Percentiles rank a stretch among this genome's conserved stretches.
Evolutionary conservation across 2,888 invertebrate species (phyloP).

Genomic region (Panorpa germanica): DNA sequence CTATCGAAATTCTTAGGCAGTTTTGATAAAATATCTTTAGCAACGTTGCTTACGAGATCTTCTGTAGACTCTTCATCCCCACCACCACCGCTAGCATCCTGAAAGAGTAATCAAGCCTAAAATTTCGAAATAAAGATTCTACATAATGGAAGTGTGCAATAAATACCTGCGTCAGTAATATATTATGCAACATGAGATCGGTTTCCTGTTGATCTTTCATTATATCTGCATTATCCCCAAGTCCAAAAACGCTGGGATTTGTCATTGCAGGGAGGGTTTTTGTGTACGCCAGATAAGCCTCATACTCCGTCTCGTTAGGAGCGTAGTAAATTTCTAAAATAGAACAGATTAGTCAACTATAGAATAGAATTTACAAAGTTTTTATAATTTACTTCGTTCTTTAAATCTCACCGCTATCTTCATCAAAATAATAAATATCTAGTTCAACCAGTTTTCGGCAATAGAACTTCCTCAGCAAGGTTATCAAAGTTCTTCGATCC

Average conservation of each 20-base stretch:
- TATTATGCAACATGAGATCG: slow-evolving; percentile 49
- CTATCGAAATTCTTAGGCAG: slow-evolving; percentile 54
- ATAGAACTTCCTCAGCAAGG: slow-evolving; percentile 67
- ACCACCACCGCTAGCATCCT: slow-evolving; percentile 29
- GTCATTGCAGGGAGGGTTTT: slow-evolving; percentile 55
- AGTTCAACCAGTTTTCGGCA: slow-evolving; percentile 43
- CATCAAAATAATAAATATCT: slow-evolving; percentile 46
- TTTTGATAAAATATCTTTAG: slow-evolving; percentile 57
- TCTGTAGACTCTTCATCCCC: slow-evolving; percentile 52
- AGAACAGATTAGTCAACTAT: slow-evolving; percentile 1
- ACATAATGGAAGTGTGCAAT: slow-evolving; percentile 3
- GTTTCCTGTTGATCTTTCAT: slow-evolving; percentile 83
- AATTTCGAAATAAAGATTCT: neutral
- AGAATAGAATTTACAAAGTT: slow-evolving; percentile 4
- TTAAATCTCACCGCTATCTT: slow-evolving; percentile 25
- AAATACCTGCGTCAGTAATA: slow-evolving; percentile 57
- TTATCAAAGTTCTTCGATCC: slow-evolving; percentile 74
- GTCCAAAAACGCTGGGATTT: slow-evolving; percentile 74
- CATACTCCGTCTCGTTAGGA: slow-evolving; percentile 53
- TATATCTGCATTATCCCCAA: slow-evolving; percentile 85
- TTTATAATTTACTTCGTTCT: neutral
- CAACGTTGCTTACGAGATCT: slow-evolving; percentile 57
- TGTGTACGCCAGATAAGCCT: slow-evolving; percentile 46
- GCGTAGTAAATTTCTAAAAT: slow-evolving; percentile 43
- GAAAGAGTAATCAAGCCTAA: too few relatives aligned